Base-by-base conservation (phyloP, 1,140 invertebrate genomes). In the Aporrectodea caliginosa region DNA sequence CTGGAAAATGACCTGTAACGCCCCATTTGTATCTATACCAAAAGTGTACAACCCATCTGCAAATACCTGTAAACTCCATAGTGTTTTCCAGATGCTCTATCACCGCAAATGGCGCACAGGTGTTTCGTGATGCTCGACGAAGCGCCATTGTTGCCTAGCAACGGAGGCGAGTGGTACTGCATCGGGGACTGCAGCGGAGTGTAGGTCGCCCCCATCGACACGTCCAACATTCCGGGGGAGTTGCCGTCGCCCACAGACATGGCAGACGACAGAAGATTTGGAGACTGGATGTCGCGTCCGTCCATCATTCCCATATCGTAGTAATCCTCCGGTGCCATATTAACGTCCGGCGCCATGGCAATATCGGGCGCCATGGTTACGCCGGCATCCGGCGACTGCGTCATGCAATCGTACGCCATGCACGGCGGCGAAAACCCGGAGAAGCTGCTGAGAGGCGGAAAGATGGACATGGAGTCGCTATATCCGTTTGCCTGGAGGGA, bases 1-100 rank as follows among this genome's bases (percentile, higher is more conserved):
- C n/a, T n/a, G n/a, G n/a, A n/a, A n/a, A n/a, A n/a, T n/a, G n/a
- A n/a, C n/a, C n/a, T n/a, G n/a, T n/a, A n/a, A n/a, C n/a, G n/a
- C n/a, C n/a, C n/a, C n/a, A n/a, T n/a, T n/a, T n/a, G n/a, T n/a
- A n/a, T n/a, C n/a, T n/a, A n/a, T n/a, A n/a, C n/a, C n/a, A n/a
- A n/a, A n/a, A n/a, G n/a, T n/a, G n/a, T n/a, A n/a, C n/a, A n/a
- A n/a, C n/a, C n/a, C n/a, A n/a, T n/a, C n/a, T n/a, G n/a, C n/a
- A n/a, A n/a, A n/a, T 82, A 88, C 87, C 87, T 89, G 80, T 89
- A 87, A 16, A 90, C 87, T 73, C 88, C 88, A 82, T 89, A 89
- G 75, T 89, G 88, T 80, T 89, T 89, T 16, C 88, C 88, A 16
- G 86, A 88, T 12, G 88, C 88, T 68, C 87, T 81, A 81, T 89